These are phyloP conservation scores for Diprion similis DNA, from an alignment of 1,140 invertebrate species.

Conservation along the genomic window DNA sequence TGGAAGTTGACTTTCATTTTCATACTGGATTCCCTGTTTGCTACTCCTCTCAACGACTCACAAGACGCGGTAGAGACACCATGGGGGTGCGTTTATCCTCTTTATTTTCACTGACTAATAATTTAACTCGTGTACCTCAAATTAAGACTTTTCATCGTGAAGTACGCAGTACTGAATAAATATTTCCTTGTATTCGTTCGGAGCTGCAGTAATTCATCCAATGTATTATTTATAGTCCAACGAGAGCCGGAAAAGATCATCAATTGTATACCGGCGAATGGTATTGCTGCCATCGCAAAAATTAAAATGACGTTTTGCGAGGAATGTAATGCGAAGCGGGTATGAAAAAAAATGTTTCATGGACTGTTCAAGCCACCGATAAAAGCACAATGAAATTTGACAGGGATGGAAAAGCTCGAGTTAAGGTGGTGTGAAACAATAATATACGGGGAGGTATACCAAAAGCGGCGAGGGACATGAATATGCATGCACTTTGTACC, in stretches of 20 bases:
- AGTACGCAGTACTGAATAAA: background rate
- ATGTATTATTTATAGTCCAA: no score
- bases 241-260: no score
- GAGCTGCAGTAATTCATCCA: no score
- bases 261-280: no score
- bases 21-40: no score
- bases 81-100: no score
- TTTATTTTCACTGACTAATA: constrained; percentile 1
- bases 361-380: background rate
- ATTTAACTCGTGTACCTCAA: background rate
- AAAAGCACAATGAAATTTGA: background rate
- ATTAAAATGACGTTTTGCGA: no score
- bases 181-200: background rate
- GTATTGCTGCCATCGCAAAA: no score
- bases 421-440: background rate
- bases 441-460: background rate
- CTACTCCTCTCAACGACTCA: no score
- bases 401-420: background rate
- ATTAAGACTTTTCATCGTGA: background rate
- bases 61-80: no score
- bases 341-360: no score
- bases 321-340: no score
- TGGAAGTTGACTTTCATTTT: background rate
- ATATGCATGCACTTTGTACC: background rate
- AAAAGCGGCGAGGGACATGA: constrained; percentile 1